Base-by-base conservation (phyloP, 2,888 invertebrate genomes). In the Temnothorax unifasciatus region DNA sequence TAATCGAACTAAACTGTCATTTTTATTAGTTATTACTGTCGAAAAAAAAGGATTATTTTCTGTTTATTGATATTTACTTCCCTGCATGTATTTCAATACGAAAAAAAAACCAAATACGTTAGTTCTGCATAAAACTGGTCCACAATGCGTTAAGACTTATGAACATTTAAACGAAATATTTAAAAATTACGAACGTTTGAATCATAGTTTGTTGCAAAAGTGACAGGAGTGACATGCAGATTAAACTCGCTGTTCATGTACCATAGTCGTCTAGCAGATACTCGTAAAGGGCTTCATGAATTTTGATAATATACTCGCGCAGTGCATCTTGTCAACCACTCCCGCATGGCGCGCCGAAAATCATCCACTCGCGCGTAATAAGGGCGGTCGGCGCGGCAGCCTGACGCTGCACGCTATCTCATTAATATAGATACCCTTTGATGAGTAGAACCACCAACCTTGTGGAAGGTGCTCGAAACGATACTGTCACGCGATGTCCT, bases 351-450 rank as follows among this genome's bases (percentile, higher is more conserved):
- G 29, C 76, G 54, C 77, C 86, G 77, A 87, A 88, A 86, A 87
- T 87, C 86, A 85, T 79, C 68, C 83, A 81, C 66, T 83, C 66
- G 83, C 71, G 69, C 66, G 85, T 87, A 86, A 85, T 86, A 86
- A 86, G 83, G 86, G 44, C 75, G 86, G 66, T 81, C 85, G 85
- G 63, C 82, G 81, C 71, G 47, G 74, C 52, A 79, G 64, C 57
- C 76, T 71, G 74, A 63, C 73, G 77, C 59, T 21, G 79, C 63
- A 81, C 79, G 73, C 85, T 82, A 85, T 87, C 87, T 91, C 91
- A 90, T 91, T 90, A 91, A 91, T 90, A 90, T 91, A 91, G 90
- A 91, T 90, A 85, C 87, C 64, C 88, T 89, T 88, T 90, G 88
- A 91, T 90, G 90, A 91, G 88, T 63, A 85, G 83, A 76, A 44